phyloP scores from a whole-genome alignment of 2,888 invertebrate species.

The Chymomyza amoena region DNA sequence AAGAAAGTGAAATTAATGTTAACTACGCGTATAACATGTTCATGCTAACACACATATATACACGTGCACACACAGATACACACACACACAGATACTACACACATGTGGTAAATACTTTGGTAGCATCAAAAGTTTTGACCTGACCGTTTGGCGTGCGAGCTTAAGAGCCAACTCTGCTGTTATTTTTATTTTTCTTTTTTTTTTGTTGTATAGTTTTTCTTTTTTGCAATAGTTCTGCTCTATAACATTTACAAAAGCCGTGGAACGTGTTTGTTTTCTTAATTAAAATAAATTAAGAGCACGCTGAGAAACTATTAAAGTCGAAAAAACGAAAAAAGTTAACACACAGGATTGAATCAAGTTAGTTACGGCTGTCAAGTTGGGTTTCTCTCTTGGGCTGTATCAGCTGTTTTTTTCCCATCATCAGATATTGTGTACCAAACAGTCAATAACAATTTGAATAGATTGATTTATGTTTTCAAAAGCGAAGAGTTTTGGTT shows the following conservation, averaged over 20 bases:
- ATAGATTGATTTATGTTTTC: not conserved
- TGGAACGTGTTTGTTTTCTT: constrained; percentile 45
- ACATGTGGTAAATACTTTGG: too few species aligned
- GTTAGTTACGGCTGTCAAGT: not conserved
- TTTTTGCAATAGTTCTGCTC: not conserved
- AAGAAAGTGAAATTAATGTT: constrained; percentile 73
- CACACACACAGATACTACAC: too few species aligned
- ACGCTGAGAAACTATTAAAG: constrained; percentile 24
- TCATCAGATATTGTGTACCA: too few species aligned
- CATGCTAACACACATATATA: not conserved
- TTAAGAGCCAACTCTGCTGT: not conserved
- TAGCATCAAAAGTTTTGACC: not conserved
- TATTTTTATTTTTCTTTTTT: not conserved
- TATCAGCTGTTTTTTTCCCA: not conserved
- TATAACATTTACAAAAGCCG: not conserved
- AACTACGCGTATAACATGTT: constrained; percentile 52
- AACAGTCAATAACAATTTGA: too few species aligned
- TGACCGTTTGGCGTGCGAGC: not conserved
- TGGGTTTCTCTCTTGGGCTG: not conserved
- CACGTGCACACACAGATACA: too few species aligned
- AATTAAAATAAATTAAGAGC: constrained; percentile 53
- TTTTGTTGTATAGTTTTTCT: not conserved
- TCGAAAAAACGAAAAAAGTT: not conserved
- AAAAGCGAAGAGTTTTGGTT: not conserved
- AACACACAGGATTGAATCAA: not conserved